phyloP scores from a whole-genome alignment of 2,113 vertebrate genomes.

The Numida meleagris region DNA sequence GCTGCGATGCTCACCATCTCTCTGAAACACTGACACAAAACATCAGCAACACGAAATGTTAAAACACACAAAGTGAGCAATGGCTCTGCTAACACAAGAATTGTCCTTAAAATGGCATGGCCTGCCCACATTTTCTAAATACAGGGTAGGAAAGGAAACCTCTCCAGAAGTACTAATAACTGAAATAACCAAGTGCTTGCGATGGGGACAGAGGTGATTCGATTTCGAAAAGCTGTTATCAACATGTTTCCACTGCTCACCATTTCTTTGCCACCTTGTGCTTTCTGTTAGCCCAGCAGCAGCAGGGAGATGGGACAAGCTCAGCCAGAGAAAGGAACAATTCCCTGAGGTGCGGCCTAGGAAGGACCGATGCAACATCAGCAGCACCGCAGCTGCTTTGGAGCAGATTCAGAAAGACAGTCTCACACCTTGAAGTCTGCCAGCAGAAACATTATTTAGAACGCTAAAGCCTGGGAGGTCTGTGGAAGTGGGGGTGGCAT shows the following conservation, averaged over 20 bases:
- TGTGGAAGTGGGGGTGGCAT: neutral
- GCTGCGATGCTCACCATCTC: constrained; percentile 3
- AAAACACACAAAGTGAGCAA: constrained; percentile 4
- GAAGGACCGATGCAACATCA: neutral
- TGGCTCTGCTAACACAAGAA: neutral
- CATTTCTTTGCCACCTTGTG: neutral
- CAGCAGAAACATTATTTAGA: neutral
- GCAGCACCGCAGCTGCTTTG: neutral
- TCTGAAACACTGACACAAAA: neutral
- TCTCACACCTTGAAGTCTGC: neutral
- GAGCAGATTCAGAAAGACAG: neutral
- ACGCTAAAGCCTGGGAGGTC: neutral
- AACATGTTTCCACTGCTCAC: neutral
- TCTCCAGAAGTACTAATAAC: constrained; percentile 22
- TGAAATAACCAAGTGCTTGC: neutral
- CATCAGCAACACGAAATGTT: neutral
- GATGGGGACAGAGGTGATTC: neutral
- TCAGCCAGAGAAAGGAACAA: neutral
- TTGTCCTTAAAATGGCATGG: constrained; percentile 22
- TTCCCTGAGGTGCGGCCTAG: neutral
- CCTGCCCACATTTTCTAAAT: constrained; percentile 54
- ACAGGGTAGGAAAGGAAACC: constrained; percentile 9
- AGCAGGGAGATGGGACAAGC: neutral
- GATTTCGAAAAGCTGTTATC: neutral
- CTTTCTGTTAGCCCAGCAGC: neutral